phyloP scores from a whole-genome alignment of 2,113 vertebrate genomes.

The Corydoras sp. region DNA sequence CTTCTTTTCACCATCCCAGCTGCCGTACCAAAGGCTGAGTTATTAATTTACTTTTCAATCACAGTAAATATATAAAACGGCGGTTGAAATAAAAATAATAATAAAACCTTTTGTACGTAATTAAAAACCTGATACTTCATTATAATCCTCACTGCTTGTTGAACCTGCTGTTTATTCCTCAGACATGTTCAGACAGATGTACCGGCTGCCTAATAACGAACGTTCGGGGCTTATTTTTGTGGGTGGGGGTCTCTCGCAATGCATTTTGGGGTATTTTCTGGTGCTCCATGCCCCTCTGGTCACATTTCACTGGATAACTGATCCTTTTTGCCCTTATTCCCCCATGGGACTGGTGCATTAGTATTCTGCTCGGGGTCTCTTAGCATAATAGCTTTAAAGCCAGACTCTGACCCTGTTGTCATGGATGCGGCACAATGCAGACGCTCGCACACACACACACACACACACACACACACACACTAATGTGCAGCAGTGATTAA shows the following conservation, averaged over 20 bases:
- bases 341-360: constrained; percentile 66
- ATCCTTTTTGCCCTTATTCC: constrained; percentile 70
- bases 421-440: constrained; percentile 71
- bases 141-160: too few species aligned
- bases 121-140: too few species aligned
- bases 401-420: constrained; percentile 73
- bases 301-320: constrained; percentile 65
- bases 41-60: too few species aligned
- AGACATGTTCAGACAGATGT: not conserved
- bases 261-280: constrained; percentile 15
- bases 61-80: too few species aligned
- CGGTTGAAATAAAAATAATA: too few species aligned
- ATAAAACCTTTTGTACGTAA: too few species aligned
- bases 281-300: constrained; percentile 40
- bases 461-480: constrained; percentile 21
- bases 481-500: constrained; percentile 38
- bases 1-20: too few species aligned
- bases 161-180: not conserved
- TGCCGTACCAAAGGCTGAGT: too few species aligned
- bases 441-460: constrained; percentile 39
- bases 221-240: not conserved
- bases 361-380: constrained; percentile 71
- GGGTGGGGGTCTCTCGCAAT: constrained; percentile 15
- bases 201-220: constrained; percentile 1
- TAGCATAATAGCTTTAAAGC: constrained; percentile 77